A percentile compares a stretch with the other conserved stretches of the same genome.
These are phyloP conservation scores for Otolemur crassicaudatus DNA, from an alignment of 2,797 vertebrate genomes.

Conservation along the genomic window DNA sequence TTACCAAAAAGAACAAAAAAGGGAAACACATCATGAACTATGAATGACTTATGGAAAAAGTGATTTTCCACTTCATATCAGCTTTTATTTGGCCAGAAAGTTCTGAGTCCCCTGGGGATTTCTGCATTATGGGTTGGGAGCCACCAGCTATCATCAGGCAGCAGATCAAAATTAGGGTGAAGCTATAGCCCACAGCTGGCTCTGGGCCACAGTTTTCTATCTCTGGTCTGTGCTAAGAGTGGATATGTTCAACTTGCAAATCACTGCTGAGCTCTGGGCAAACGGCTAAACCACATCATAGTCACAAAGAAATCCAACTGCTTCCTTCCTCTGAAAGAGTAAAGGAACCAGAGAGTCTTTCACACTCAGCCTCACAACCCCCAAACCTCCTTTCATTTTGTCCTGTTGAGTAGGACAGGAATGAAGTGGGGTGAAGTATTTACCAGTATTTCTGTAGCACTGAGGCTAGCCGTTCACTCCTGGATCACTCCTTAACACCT, in stretches of 20 bases:
- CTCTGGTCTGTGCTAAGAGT: background rate
- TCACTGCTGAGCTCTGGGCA: background rate
- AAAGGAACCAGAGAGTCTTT: background rate
- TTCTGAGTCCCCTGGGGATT: background rate
- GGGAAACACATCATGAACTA: background rate
- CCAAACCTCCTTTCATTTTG: background rate
- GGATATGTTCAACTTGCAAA: background rate
- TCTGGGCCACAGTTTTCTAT: background rate
- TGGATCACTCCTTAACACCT: background rate
- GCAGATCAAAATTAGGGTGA: background rate
- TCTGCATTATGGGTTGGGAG: background rate
- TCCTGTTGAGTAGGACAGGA: background rate
- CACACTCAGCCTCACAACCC: background rate
- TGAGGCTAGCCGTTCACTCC: background rate
- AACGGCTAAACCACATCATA: background rate
- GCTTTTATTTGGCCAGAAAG: slow-evolving; percentile 20
- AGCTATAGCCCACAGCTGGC: background rate
- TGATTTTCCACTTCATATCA: background rate
- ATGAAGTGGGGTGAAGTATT: background rate
- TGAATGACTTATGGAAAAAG: background rate
- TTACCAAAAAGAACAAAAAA: background rate
- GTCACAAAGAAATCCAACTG: background rate
- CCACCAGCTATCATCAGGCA: background rate
- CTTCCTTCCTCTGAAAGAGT: background rate
- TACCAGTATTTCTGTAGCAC: background rate